Conservation (phyloP, 2,888 invertebrate species). For the Ischnura elegans region DNA sequence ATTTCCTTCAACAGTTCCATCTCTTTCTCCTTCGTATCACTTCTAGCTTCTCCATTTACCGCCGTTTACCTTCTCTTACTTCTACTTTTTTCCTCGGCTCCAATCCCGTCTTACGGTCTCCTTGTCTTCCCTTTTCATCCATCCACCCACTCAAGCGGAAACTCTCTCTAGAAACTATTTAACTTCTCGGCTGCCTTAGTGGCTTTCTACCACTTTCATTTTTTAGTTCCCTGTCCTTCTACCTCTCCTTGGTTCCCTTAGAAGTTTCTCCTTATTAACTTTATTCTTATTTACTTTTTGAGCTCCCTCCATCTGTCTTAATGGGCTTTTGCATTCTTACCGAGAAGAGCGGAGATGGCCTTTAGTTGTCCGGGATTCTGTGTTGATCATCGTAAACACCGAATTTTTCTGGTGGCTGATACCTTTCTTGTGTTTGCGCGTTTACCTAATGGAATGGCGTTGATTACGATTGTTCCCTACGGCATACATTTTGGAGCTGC, state of each 20-base stretch:
- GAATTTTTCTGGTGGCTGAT: constrained; percentile 5
- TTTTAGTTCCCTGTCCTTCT: background rate
- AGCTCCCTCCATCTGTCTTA: background rate
- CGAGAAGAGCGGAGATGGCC: background rate
- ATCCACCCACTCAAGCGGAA: background rate
- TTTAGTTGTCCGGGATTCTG: background rate
- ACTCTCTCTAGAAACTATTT: constrained; percentile 7
- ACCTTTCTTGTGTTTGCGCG: constrained; percentile 51
- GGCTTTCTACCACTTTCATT: background rate
- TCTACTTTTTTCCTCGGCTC: too few species aligned
- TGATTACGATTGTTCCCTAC: background rate
- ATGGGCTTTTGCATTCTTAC: background rate
- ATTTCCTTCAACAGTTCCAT: background rate
- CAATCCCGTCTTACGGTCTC: background rate
- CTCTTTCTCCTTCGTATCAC: background rate
- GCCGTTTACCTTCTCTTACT: background rate
- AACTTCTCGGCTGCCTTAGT: constrained; percentile 8
- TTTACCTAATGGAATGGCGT: background rate
- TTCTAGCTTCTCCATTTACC: background rate
- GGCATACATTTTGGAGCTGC: background rate
- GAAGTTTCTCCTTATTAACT: constrained; percentile 16
- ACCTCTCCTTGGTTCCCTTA: background rate
- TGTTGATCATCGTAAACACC: background rate
- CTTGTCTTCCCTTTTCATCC: background rate
- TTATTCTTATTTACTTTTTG: background rate